Conservation (phyloP, 2,113 vertebrate species). For the Mesocricetus auratus region DNA sequence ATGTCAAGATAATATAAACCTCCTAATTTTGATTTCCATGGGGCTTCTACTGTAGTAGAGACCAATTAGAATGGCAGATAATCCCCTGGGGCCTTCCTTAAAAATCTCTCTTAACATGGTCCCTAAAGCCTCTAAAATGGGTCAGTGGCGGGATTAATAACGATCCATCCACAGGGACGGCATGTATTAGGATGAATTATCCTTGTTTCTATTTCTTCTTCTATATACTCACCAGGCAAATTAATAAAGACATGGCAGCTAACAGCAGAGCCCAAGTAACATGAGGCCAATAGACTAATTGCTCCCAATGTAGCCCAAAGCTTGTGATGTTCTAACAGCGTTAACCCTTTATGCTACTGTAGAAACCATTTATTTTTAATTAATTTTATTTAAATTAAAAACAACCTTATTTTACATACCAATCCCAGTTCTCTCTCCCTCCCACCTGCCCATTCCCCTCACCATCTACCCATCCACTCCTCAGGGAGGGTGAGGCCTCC, state of each 20-base stretch:
- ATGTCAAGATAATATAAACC: conserved; percentile 61
- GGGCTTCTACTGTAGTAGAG: not conserved
- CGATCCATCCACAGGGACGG: not conserved
- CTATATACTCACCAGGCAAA: conserved; percentile 8
- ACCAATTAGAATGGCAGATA: conserved; percentile 23
- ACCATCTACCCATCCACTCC: too few species aligned
- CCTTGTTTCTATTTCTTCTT: conserved; percentile 24
- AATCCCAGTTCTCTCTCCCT: too few species aligned
- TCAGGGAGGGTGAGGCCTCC: too few species aligned
- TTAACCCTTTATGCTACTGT: not conserved
- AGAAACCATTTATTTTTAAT: not conserved
- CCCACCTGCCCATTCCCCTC: too few species aligned
- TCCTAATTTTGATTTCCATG: conserved; percentile 64
- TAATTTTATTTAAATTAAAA: too few species aligned
- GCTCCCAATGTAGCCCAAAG: not conserved
- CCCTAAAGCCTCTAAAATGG: conserved; percentile 66
- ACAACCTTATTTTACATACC: too few species aligned
- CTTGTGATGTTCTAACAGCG: not conserved
- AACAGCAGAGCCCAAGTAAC: conserved; percentile 23
- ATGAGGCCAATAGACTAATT: conserved; percentile 35
- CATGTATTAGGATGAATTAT: conserved; percentile 35
- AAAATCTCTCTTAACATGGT: conserved; percentile 61
- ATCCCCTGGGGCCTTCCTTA: conserved; percentile 45
- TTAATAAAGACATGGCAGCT: conserved; percentile 1
- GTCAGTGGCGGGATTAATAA: conserved; percentile 59